Evolutionary conservation across 2,888 invertebrate species (phyloP), one percentile per base, ranked within the genome.

Genomic region (Diloba caeruleocephala): DNA sequence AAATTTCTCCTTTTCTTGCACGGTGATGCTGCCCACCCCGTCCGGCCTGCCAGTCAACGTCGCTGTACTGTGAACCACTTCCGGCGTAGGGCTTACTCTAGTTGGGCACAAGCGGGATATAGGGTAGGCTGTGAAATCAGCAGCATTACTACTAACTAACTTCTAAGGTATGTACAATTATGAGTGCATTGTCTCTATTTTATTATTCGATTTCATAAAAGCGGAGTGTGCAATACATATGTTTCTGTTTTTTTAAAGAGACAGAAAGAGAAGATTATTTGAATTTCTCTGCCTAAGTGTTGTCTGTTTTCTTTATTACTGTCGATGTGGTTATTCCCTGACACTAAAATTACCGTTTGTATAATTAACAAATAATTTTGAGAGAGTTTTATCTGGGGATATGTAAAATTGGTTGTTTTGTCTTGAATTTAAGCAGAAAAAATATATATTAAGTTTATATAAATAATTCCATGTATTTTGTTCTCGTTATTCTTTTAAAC

Each of bases 1-100:
- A 87, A 99, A 99, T 87, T 98, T 98, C 82, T 99, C 99, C 89
- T 98, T 98, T 89, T 99, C 99, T 86, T 98, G 99, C 79, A 98
- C 97, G 8, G 99, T 98, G 81, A 99, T 99, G 82, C 99, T 99
- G 73, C 99, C 99, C 72, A 99, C 98, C 43, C 99, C 99, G 93
- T 99, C 99, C 58, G 99, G 99, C 94, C 99, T 98, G 94, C 88
- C 93, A 92, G 92, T 89, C 88, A 92, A 90, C 88, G 92, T 91
- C 82, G 90, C 88, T 77, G 89, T 91, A 92, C 92, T 92, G 92
- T 92, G 89, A 92, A 92, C 90, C 89, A 90, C 87, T 89, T 86
- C 85, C 81, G 81, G 76, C 78, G 87, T 88, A 84, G 90, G 81
- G 85, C 92, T 92, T 89, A 92, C 85, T 90, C 92, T 92, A 92